These are phyloP conservation scores for Natator depressus DNA, from an alignment of 2,113 vertebrate species.

Conservation along the genomic window DNA sequence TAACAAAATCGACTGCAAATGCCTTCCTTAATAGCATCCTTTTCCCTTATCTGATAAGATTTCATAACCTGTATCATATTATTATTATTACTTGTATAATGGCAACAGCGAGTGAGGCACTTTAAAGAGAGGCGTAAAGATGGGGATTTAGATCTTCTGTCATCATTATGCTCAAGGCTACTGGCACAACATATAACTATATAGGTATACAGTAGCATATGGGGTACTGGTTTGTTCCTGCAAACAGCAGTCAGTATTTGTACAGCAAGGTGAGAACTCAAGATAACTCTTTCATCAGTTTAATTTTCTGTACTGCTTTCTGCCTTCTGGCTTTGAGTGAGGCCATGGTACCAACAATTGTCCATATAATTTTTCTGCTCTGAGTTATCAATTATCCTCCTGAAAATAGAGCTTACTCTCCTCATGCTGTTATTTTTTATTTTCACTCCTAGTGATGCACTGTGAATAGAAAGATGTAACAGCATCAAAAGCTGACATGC, in stretches of 20 bases:
- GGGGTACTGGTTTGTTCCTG: not conserved
- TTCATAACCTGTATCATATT: not conserved
- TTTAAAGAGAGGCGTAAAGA: not conserved
- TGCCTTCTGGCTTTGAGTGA: not conserved
- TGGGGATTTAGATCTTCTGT: not conserved
- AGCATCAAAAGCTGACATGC: constrained; percentile 14
- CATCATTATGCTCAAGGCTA: not conserved
- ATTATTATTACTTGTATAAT: not conserved
- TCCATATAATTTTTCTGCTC: not conserved
- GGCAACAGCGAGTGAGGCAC: not conserved
- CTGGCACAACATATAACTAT: not conserved
- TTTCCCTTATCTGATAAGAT: not conserved
- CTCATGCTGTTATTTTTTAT: constrained; percentile 8
- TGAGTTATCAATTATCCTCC: constrained; percentile 13
- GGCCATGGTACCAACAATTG: not conserved
- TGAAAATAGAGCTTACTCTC: not conserved
- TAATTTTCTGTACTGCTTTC: constrained; percentile 1
- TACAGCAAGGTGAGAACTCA: not conserved
- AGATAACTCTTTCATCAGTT: constrained; percentile 10
- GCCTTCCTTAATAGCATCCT: not conserved
- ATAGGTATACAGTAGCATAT: not conserved
- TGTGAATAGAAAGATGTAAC: not conserved
- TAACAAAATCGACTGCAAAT: not conserved
- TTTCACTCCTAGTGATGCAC: not conserved
- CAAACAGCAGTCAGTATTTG: not conserved